phyloP scores from a whole-genome alignment of 2,113 vertebrate species.

The Thryonomys swinderianus region DNA sequence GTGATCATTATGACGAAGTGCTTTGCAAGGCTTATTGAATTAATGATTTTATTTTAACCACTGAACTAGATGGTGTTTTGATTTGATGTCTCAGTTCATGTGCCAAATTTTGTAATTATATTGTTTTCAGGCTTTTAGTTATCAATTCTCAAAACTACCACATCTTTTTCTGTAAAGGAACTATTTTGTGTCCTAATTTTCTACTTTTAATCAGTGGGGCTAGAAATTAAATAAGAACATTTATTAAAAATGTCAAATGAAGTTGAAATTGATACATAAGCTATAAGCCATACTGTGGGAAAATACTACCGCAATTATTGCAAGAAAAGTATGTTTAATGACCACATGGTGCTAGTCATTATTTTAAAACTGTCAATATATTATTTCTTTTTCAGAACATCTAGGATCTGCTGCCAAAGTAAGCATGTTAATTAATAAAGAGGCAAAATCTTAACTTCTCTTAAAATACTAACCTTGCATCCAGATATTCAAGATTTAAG shows the following conservation, averaged over 20 bases:
- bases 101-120: not conserved
- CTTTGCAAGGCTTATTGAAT: not conserved
- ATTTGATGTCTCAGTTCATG: not conserved
- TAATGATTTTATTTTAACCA: not conserved
- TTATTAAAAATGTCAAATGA: not conserved
- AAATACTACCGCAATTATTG: not conserved
- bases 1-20: not conserved
- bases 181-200: not conserved
- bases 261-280: not conserved
- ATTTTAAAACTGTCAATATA: slow-evolving; percentile 10
- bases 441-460: not conserved
- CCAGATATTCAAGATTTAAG: not conserved
- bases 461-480: not conserved
- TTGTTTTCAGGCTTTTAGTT: slow-evolving; percentile 9
- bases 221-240: slow-evolving; percentile 33
- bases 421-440: not conserved
- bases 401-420: not conserved
- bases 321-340: not conserved
- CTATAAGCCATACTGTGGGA: not conserved
- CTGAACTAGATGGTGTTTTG: not conserved
- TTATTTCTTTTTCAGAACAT: slow-evolving; percentile 29
- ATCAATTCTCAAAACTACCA: not conserved
- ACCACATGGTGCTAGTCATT: not conserved
- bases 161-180: not conserved
- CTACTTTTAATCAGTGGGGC: not conserved